Percentiles rank a stretch among this genome's conserved stretches.
Evolutionary conservation across 2,888 invertebrate species (phyloP).

Genomic region (Mantis religiosa): DNA sequence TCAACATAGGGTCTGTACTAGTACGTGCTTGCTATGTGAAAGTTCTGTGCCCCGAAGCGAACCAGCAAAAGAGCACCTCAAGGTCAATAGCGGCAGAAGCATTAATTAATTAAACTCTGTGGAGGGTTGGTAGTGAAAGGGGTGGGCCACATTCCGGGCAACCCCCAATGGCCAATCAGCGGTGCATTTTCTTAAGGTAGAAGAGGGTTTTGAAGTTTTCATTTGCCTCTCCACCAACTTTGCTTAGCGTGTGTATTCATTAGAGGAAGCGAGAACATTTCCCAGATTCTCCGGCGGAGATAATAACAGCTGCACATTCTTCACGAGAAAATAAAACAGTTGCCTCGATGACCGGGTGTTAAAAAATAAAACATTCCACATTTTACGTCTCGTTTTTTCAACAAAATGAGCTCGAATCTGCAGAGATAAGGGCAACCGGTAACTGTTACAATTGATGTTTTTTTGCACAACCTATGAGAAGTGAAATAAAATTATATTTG

Average conservation of each 20-base stretch:
- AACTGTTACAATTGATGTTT: too few species aligned
- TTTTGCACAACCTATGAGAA: too few species aligned
- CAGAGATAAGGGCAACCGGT: too few species aligned
- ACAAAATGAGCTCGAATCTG: too few species aligned
- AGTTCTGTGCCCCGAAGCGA: background rate
- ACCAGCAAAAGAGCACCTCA: background rate
- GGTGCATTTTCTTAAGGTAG: background rate
- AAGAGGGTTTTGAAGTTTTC: background rate
- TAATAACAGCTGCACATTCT: background rate
- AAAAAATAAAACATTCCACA: too few species aligned
- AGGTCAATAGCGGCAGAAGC: background rate
- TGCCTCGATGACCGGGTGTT: too few species aligned
- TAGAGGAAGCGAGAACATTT: background rate
- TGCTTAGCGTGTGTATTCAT: background rate
- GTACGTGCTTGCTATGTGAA: background rate
- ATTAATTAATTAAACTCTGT: background rate
- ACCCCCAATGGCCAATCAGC: background rate
- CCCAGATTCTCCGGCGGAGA: background rate
- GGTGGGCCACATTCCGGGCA: background rate
- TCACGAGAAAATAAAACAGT: background rate
- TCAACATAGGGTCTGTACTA: too few species aligned
- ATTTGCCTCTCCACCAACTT: background rate
- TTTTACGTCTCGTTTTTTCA: too few species aligned
- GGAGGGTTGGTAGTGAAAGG: background rate
- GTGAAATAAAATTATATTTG: too few species aligned